Evolutionary conservation across 1,140 invertebrate genomes (phyloP).

Genomic region (Aethina tumida): DNA sequence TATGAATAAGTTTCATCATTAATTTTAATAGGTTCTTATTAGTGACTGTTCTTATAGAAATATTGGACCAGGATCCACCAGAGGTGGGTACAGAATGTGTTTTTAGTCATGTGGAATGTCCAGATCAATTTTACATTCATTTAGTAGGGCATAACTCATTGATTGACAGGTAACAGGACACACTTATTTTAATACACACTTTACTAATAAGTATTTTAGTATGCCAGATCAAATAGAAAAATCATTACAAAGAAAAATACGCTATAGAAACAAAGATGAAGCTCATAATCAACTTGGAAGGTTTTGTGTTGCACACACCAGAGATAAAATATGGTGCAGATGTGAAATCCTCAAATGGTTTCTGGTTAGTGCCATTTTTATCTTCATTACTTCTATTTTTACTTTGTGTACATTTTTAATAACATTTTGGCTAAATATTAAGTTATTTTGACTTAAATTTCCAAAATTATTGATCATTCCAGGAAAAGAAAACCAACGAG

Average conservation of each 20-base stretch:
- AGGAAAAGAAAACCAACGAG: constrained; percentile 10
- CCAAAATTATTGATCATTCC: constrained; percentile 6
- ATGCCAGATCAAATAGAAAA: not conserved
- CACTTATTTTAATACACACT: not conserved
- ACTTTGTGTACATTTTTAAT: too few relatives aligned
- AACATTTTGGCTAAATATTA: not conserved
- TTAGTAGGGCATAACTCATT: not conserved
- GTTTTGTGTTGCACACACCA: too few relatives aligned
- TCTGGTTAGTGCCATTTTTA: too few relatives aligned
- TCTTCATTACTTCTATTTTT: too few relatives aligned
- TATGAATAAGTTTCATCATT: too few relatives aligned
- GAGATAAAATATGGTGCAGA: too few relatives aligned
- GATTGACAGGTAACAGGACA: constrained; percentile 10
- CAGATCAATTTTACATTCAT: constrained; percentile 13
- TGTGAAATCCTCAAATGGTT: too few relatives aligned
- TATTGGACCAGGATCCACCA: not conserved
- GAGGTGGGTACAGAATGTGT: constrained; percentile 2
- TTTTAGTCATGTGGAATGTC: constrained; percentile 9
- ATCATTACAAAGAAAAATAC: constrained; percentile 7
- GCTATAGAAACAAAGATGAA: not conserved
- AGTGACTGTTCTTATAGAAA: too few relatives aligned
- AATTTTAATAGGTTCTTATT: too few relatives aligned
- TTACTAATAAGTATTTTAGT: not conserved
- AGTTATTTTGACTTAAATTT: not conserved
- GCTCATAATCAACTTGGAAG: constrained; percentile 7